Base-by-base conservation (phyloP, 1,140 invertebrate genomes). In the Schlechtendalia chinensis region DNA sequence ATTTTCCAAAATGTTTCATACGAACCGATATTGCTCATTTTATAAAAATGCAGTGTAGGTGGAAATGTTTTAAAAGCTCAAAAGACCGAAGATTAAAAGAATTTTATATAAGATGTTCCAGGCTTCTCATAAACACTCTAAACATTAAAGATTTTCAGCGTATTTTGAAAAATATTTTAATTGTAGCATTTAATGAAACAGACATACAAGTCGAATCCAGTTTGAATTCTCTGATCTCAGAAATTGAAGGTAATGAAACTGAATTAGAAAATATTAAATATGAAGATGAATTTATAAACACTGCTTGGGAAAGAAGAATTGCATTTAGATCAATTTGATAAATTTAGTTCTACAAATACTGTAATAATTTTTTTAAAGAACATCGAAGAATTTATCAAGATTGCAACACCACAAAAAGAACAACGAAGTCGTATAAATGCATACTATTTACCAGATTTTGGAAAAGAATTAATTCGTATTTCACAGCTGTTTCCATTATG, bases 1-100 rank as follows among this genome's bases (percentile, higher is more conserved):
- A n/a, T 56, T n/a, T 56, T 56, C 54, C 54, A 22, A 56, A 56
- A 56, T 56, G 54, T 56, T 56, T 56, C 17, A 56, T 56, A 56
- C 19, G 54, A 19, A 56, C 54, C 0, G 54, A 56, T 22, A 56
- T n/a, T 56, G 19, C 19, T 56, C 54, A n/a, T 56, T 56, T 56
- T 56, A n/a, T 56, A 56, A 56, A 56, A 56, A 56, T 56, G 54
- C 54, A 56, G 54, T 56, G 19, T n/a, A 19, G 54, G 54, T 56
- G 54, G 54, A 56, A 56, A 56, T 56, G 54, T 56, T 56, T 56
- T 56, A 56, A 56, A 0, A 19, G 54, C 4, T 19, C 54, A 22
- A 56, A 56, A 6, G 8, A 19, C 1, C 19, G 6, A 56, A 56
- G 19, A 56, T 56, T 56, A 56, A 56, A 56, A n/a, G 54, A 56